Percentiles rank a stretch among this genome's conserved stretches.
phyloP scores from a whole-genome alignment of 2,797 vertebrate species.

The Balearica regulorum region DNA sequence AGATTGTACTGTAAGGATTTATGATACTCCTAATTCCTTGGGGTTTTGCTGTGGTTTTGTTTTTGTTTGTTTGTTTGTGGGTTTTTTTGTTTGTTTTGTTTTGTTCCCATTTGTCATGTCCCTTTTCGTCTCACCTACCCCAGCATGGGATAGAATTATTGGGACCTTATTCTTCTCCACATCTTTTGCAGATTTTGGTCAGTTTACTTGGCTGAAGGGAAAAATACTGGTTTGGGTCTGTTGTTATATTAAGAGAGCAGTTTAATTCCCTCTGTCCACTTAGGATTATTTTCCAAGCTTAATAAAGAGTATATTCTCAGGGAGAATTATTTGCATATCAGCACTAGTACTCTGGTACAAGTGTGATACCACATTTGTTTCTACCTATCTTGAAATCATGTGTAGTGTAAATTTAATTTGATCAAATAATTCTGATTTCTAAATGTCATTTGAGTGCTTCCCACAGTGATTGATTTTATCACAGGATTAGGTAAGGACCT shows the following conservation, averaged over 20 bases:
- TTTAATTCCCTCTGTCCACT: neutral
- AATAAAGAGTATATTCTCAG: neutral
- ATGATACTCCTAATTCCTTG: neutral
- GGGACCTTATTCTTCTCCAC: neutral
- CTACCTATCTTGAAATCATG: neutral
- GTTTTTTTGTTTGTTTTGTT: neutral
- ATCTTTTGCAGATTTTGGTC: neutral
- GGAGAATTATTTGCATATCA: neutral
- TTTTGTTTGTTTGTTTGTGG: neutral
- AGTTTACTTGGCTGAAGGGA: neutral
- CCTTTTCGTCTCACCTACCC: neutral
- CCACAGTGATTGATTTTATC: neutral
- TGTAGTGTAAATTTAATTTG: neutral
- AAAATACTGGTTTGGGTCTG: neutral
- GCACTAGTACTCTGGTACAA: neutral
- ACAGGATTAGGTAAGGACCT: neutral
- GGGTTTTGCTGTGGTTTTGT: neutral
- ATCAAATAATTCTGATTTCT: neutral
- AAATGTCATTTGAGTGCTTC: neutral
- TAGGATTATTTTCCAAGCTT: neutral
- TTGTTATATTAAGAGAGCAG: neutral
- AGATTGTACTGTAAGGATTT: neutral
- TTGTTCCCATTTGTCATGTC: neutral
- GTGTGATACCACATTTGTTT: neutral
- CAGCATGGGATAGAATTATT: neutral